Evolutionary conservation across 2,888 invertebrate genomes (phyloP), one percentile per base, ranked within the genome.

Genomic region (Cylindroiulus punctatus): DNA sequence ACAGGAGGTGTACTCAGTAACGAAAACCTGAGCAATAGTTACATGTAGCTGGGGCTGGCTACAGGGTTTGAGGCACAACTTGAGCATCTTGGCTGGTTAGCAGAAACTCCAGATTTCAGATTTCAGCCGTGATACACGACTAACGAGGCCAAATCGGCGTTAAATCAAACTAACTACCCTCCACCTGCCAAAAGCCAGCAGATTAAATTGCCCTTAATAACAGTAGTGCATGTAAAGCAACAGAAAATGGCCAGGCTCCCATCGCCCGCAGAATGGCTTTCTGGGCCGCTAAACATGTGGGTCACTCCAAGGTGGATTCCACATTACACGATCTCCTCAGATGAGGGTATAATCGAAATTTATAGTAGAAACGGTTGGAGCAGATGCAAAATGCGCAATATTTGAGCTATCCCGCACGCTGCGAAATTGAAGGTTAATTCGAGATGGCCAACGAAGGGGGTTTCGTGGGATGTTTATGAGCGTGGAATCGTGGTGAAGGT

Each of bases 361-460:
- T 57, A 57, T 22, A 57, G 10, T 57, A 22, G 57, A 57, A 57
- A n/a, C n/a, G n/a, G n/a, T n/a, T n/a, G n/a, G n/a, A n/a, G n/a
- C n/a, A n/a, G n/a, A n/a, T 57, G 57, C 22, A 22, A 57, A 10
- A n/a, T 5, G 57, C n/a, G 5, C 5, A 22, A 3, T 22, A 57
- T 22, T n/a, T 22, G n/a, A 57, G 57, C 57, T 5, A 57, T 57
- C 57, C 57, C 57, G 57, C 57, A 57, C 22, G 57, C 22, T n/a
- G 57, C 22, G 57, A 57, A 57, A 57, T 17, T 57, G 57, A 57
- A 57, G 57, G 57, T 57, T 57, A 57, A n/a, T 22, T 57, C 57
- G 57, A 57, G 22, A 57, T 57, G 57, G 57, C 19, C n/a, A n/a
- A 10, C 57, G 5, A 57, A 57, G 47, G 47, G 47, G 47, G 47